phyloP scores from a whole-genome alignment of 2,888 invertebrate genomes.

The Tetanocera ferruginea region DNA sequence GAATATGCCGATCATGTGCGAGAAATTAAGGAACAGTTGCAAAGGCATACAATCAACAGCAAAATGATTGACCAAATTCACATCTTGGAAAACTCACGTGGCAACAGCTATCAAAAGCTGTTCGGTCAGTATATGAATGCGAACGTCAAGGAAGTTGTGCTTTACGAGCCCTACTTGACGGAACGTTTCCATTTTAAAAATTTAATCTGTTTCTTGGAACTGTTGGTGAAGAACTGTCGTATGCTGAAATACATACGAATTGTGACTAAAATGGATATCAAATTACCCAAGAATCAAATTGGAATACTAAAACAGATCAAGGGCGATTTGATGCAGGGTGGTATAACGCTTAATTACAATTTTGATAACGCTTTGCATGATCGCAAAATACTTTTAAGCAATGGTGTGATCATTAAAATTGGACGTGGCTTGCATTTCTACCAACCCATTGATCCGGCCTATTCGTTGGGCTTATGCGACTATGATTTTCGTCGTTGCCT shows the following conservation, averaged over 20 bases:
- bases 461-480: slow-evolving; percentile 79
- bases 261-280: slow-evolving; percentile 73
- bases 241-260: slow-evolving; percentile 74
- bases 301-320: slow-evolving; percentile 72
- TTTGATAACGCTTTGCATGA: slow-evolving; percentile 85
- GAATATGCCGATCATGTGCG: slow-evolving; percentile 13
- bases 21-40: not conserved
- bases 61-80: slow-evolving; percentile 80
- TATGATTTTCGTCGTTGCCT: slow-evolving; percentile 82
- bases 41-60: slow-evolving; percentile 67
- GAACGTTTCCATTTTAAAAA: slow-evolving; percentile 86
- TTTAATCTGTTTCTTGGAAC: slow-evolving; percentile 83
- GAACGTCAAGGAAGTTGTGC: slow-evolving; percentile 75
- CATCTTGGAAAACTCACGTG: slow-evolving; percentile 80
- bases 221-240: slow-evolving; percentile 77
- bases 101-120: slow-evolving; percentile 80
- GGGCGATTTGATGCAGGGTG: slow-evolving; percentile 73
- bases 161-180: slow-evolving; percentile 88
- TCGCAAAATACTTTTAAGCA: slow-evolving; percentile 87
- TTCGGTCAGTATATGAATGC: slow-evolving; percentile 84
- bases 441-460: slow-evolving; percentile 80
- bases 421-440: slow-evolving; percentile 89
- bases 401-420: slow-evolving; percentile 92
- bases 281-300: slow-evolving; percentile 72
- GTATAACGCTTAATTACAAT: slow-evolving; percentile 74